These are phyloP conservation scores for Protobothrops flavoviridis DNA, from an alignment of 2,113 vertebrate species.

Conservation along the genomic window DNA sequence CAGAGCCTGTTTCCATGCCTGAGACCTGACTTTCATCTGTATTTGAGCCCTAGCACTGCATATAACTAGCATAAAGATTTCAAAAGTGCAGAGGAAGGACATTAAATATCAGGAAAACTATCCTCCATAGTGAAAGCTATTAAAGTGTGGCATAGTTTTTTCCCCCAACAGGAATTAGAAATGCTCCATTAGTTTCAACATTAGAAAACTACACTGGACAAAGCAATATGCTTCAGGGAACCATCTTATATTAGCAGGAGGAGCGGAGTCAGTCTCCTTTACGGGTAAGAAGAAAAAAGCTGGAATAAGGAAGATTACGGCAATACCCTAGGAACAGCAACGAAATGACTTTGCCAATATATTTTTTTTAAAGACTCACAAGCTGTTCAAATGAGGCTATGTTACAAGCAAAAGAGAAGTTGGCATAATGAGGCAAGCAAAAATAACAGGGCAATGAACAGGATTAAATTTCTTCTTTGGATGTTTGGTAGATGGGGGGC, in stretches of 20 bases:
- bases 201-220: slow-evolving; percentile 42
- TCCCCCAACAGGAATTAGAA: slow-evolving; percentile 28
- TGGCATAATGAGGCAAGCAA: background rate
- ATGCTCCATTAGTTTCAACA: slow-evolving; percentile 35
- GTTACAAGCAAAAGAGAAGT: background rate
- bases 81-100: slow-evolving; percentile 10
- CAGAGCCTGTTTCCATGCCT: background rate
- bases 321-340: background rate
- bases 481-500: background rate
- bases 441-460: background rate
- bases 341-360: slow-evolving; percentile 1
- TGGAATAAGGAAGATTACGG: background rate
- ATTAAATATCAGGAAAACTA: slow-evolving; percentile 25
- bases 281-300: background rate
- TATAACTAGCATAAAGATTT: slow-evolving; percentile 25
- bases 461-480: background rate
- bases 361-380: background rate
- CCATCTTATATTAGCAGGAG: slow-evolving; percentile 16
- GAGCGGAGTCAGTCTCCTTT: slow-evolving; percentile 25
- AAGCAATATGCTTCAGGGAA: slow-evolving; percentile 31
- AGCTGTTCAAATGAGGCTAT: background rate
- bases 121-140: slow-evolving; percentile 1
- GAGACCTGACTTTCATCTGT: background rate
- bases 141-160: background rate
- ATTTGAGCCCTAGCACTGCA: background rate